These are phyloP conservation scores for Noctua fimbriata DNA, from an alignment of 2,888 invertebrate genomes.

Conservation along the genomic window DNA sequence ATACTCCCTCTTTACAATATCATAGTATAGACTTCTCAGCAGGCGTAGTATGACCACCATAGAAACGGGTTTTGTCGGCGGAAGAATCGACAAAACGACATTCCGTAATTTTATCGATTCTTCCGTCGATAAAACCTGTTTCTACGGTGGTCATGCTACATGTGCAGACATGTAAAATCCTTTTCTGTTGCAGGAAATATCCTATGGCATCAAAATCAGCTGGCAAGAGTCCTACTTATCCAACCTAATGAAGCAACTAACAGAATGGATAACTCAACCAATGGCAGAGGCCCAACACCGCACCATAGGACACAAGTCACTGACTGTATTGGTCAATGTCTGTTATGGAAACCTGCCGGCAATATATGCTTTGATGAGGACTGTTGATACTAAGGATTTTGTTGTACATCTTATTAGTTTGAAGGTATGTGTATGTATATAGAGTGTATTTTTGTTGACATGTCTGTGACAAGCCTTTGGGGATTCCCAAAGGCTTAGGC, in stretches of 20 bases:
- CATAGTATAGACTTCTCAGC: neutral
- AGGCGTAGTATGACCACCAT: too few species aligned
- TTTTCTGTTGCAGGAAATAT: constrained; percentile 91
- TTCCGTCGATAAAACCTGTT: too few species aligned
- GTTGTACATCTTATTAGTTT: constrained; percentile 91
- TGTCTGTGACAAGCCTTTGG: too few species aligned
- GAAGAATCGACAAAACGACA: too few species aligned
- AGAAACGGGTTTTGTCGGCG: too few species aligned
- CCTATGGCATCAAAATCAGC: constrained; percentile 94
- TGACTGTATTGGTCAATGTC: constrained; percentile 94
- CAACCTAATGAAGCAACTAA: constrained; percentile 92
- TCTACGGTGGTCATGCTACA: too few species aligned
- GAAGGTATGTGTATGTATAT: constrained; percentile 82
- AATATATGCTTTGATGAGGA: constrained; percentile 93
- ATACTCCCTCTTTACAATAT: neutral
- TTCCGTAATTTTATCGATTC: too few species aligned
- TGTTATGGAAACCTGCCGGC: constrained; percentile 95
- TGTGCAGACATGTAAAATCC: neutral
- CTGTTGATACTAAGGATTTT: constrained; percentile 93
- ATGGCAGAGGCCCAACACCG: constrained; percentile 83
- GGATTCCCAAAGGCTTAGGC: too few species aligned
- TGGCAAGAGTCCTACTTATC: constrained; percentile 95
- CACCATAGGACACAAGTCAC: constrained; percentile 87
- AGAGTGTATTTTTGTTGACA: too few species aligned
- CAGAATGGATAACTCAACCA: constrained; percentile 91